Base-by-base conservation (phyloP, 2,888 invertebrate species). In the Caenorhabditis sinica region DNA sequence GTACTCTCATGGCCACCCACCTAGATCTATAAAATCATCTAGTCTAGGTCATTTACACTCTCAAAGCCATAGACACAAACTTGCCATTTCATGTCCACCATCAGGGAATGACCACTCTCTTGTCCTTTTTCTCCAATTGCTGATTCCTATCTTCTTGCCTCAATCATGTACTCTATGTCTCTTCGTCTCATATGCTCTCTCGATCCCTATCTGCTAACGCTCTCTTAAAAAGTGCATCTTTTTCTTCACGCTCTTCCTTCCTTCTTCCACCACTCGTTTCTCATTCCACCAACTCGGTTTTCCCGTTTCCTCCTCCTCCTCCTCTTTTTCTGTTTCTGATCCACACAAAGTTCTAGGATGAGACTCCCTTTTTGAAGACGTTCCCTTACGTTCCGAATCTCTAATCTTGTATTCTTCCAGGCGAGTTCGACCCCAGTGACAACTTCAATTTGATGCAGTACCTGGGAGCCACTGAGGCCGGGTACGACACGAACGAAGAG, bases 391-490 rank as follows among this genome's bases (percentile, higher is more conserved):
- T 15, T 20, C 45, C 20, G 49, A 20, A 13, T 20, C 20, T 49
- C 49, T 9, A 20, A 33, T 60, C n/a, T 5, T n/a, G 15, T 17
- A 20, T 40, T n/a, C 6, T 80, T 80, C 4, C 51, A 73, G 81
- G 23, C 61, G 81, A 81, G 53, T 81, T 40, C 61, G 81, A 81
- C 60, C 49, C 72, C 58, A 51, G 77, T 25, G 83, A 77, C n/a
- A 66, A 83, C 68, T 83, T 83, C 63, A 83, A 79, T 58, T 72
- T 84, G 23, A 84, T 84, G 45, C 84, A 84, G 43, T 84, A 80
- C 58, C 23, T 83, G 23, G 53, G 60, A 17, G 79, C 73, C 49
- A 58, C 71, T n/a, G 79, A 83, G 25, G 58, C 56, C 33, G 73
- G 61, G 17, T 83, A 79, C 68, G 75, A 65, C 3, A 80, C 84